Percentiles rank a stretch among this genome's conserved stretches.
These are phyloP conservation scores for Drosophila ercepeae DNA, from an alignment of 1,140 invertebrate genomes.

Conservation along the genomic window DNA sequence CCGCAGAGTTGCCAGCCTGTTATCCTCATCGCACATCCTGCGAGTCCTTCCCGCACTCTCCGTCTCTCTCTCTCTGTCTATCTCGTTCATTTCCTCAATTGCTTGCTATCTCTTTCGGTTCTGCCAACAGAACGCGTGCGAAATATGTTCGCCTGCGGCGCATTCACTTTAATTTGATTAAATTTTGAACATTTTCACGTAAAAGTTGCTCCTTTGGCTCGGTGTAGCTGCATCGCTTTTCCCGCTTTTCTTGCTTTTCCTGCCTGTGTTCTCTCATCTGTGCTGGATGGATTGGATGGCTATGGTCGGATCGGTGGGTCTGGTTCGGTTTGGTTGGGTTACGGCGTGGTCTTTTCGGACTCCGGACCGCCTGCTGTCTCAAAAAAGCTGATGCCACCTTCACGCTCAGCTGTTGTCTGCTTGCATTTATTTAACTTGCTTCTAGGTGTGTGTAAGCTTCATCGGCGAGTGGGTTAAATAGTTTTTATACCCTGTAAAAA, in stretches of 20 bases:
- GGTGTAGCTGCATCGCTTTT: slow-evolving; percentile 27
- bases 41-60: not conserved
- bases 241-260: slow-evolving; percentile 30
- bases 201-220: slow-evolving; percentile 75
- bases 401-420: slow-evolving; percentile 67
- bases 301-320: slow-evolving; percentile 30
- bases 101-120: slow-evolving; percentile 4
- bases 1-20: slow-evolving; percentile 52
- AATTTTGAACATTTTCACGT: slow-evolving; percentile 83
- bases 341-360: slow-evolving; percentile 8
- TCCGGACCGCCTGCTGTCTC: slow-evolving; percentile 52
- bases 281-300: slow-evolving; percentile 48
- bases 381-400: slow-evolving; percentile 61
- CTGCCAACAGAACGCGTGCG: slow-evolving; percentile 55
- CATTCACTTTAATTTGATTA: slow-evolving; percentile 83
- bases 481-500: slow-evolving; percentile 51
- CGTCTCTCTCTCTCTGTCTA: not conserved
- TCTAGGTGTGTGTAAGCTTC: slow-evolving; percentile 3
- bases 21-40: slow-evolving; percentile 38
- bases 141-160: slow-evolving; percentile 80
- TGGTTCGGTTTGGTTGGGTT: slow-evolving; percentile 33
- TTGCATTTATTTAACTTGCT: slow-evolving; percentile 27
- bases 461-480: slow-evolving; percentile 49
- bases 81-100: slow-evolving; percentile 1
- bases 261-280: slow-evolving; percentile 35